These are phyloP conservation scores for Collichthys lucidus DNA, from an alignment of 2,113 vertebrate species.

Conservation along the genomic window DNA sequence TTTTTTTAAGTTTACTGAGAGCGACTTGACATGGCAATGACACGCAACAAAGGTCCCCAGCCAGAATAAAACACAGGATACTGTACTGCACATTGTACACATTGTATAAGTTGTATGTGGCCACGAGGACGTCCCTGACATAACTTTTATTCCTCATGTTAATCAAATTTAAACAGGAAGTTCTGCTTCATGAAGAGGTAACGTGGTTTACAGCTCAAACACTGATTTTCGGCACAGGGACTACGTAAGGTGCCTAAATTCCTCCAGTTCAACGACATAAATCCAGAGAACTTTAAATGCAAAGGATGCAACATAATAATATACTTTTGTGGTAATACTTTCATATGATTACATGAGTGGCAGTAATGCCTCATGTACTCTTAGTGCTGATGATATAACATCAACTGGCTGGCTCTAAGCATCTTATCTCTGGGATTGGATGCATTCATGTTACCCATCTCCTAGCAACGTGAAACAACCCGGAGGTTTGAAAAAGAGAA, in stretches of 20 bases:
- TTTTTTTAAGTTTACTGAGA: too few species aligned
- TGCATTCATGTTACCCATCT: conserved; percentile 30
- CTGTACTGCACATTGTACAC: too few species aligned
- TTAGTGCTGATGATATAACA: conserved; percentile 50
- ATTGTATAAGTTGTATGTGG: too few species aligned
- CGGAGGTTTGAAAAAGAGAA: not conserved
- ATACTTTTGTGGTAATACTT: conserved; percentile 27
- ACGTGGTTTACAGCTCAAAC: not conserved
- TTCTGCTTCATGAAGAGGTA: too few species aligned
- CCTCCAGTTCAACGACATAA: not conserved
- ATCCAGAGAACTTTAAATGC: not conserved
- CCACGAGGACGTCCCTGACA: too few species aligned
- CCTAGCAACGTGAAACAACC: conserved; percentile 2
- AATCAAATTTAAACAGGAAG: too few species aligned
- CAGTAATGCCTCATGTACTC: conserved; percentile 31
- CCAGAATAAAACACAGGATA: too few species aligned
- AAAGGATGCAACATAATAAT: conserved; percentile 13
- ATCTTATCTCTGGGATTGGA: conserved; percentile 62
- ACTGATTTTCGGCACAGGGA: not conserved
- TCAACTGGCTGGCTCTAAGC: conserved; percentile 45
- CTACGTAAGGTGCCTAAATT: not conserved
- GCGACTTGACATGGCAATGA: too few species aligned
- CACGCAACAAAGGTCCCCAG: too few species aligned
- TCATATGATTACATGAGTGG: conserved; percentile 45
- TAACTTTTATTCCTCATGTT: too few species aligned